Evolutionary conservation across 2,888 invertebrate genomes (phyloP), one percentile per base, ranked within the genome.

Genomic region (Microplitis deprimator): DNA sequence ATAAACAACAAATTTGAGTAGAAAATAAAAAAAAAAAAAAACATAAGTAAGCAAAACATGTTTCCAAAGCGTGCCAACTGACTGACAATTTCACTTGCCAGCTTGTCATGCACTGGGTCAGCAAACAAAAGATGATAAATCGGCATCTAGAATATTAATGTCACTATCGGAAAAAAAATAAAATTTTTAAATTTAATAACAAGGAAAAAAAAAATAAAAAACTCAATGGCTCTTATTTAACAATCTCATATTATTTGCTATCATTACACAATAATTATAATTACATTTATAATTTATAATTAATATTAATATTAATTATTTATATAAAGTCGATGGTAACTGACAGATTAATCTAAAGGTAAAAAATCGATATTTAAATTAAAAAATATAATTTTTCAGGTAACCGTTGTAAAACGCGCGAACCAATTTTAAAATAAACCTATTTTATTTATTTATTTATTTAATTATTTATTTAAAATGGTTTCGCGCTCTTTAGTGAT

Each of bases 381-480:
- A 76, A 68, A 60, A 76, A 69, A 76, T 76, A 76, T 75, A 65
- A 75, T 77, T 74, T 77, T 73, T 79, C 80, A 81, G 81, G 81
- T 81, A 78, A 80, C 80, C 75, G 78, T 79, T 79, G 81, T 79
- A 79, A 64, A 81, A 79, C 77, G 81, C 79, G 81, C 81, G 77
- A 77, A 13, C 40, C 8, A 17, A 68, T 59, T 59, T 70, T 1
- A 70, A 29, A 29, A 29, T 16, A 40, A 70, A 59, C 70, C 70
- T 60, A 20, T 20, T n/a, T 20, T 50, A 29, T 67, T 67, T 29
- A 68, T 41, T 69, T 40, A 41, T 7, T 39, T 72, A n/a, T 38
- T 38, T 16, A 62, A 39, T 60, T 29, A 20, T 60, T 41, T 59
- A 7, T 59, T 20, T 6, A 29, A 13, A 70, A 10, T 6, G 70